These are phyloP conservation scores for Aphaenogaster floridana DNA, from an alignment of 1,140 invertebrate genomes.

Conservation along the genomic window DNA sequence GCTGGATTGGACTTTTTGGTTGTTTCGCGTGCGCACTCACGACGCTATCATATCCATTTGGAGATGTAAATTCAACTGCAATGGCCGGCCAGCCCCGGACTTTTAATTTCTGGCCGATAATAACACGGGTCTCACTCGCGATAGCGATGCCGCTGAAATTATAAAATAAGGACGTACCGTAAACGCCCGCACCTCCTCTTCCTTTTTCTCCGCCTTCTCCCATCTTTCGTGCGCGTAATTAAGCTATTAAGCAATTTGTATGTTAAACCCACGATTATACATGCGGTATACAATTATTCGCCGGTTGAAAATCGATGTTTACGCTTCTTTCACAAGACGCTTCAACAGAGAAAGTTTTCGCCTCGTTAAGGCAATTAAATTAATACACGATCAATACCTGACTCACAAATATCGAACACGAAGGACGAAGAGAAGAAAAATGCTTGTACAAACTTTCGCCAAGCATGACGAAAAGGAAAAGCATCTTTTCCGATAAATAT, in stretches of 20 bases:
- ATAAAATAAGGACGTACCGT: conserved; percentile 60
- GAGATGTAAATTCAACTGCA: conserved; percentile 55
- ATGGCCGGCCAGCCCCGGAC: not conserved
- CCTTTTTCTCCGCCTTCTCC: not conserved
- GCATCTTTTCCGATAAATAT: conserved; percentile 47
- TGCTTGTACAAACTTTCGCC: not conserved
- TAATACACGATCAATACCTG: conserved; percentile 36
- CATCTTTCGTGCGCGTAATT: conserved; percentile 54
- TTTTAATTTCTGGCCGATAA: conserved; percentile 53
- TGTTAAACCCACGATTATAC: conserved; percentile 26
- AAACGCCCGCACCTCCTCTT: conserved; percentile 34
- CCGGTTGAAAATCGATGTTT: conserved; percentile 32
- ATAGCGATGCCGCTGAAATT: conserved; percentile 46
- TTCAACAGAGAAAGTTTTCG: conserved; percentile 12
- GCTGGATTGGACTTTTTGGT: conserved; percentile 20
- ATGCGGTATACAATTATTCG: not conserved
- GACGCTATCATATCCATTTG: conserved; percentile 56
- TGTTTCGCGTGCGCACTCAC: not conserved
- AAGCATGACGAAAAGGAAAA: not conserved
- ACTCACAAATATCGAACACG: not conserved
- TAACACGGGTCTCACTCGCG: conserved; percentile 25
- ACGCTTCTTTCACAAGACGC: not conserved
- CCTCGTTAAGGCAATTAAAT: conserved; percentile 49
- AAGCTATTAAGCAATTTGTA: conserved; percentile 65
- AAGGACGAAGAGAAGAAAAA: not conserved